A percentile compares a stretch with the other conserved stretches of the same genome.
These are phyloP conservation scores for Pedionomus torquatus DNA, from an alignment of 2,113 vertebrate genomes.

Conservation along the genomic window DNA sequence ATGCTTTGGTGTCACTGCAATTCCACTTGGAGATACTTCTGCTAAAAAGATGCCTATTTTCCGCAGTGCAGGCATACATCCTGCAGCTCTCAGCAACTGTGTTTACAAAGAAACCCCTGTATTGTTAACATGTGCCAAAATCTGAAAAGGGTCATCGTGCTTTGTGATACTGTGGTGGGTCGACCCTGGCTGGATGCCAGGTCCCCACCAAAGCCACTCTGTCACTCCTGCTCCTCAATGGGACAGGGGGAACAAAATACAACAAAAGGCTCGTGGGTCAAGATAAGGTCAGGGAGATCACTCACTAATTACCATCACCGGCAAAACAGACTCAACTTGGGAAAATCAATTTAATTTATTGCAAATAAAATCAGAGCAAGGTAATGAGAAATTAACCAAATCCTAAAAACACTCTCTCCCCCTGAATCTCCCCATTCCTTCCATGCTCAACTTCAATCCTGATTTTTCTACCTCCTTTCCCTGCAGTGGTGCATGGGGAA, in stretches of 20 bases:
- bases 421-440: background rate
- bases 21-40: background rate
- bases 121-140: background rate
- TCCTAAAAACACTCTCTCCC: background rate
- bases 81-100: background rate
- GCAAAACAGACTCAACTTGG: background rate
- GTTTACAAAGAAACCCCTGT: background rate
- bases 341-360: background rate
- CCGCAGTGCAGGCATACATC: background rate
- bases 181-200: background rate
- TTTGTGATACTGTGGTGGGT: background rate
- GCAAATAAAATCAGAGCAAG: background rate
- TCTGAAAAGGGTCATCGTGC: background rate
- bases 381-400: background rate
- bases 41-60: background rate
- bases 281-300: background rate
- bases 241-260: background rate
- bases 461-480: background rate
- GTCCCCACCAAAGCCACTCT: background rate
- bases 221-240: background rate
- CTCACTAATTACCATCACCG: background rate
- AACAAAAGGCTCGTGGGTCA: background rate
- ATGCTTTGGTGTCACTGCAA: background rate
- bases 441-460: background rate
- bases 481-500: fast-evolving